Evolutionary conservation across 2,113 vertebrate genomes (phyloP), one percentile per base, ranked within the genome.

Genomic region (Sterna hirundo): DNA sequence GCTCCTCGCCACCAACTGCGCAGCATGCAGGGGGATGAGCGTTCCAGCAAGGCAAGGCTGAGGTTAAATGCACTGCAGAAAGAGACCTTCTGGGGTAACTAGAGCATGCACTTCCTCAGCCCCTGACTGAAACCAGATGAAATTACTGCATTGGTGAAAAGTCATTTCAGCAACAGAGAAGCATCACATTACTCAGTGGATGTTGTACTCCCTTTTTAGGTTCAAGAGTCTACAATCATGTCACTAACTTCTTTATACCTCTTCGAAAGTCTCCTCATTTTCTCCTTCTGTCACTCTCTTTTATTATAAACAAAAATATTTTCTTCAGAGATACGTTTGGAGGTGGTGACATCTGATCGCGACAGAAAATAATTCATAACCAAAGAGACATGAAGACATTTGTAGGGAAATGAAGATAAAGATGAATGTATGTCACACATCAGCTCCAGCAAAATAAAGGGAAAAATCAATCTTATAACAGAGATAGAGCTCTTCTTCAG

Each of bases 331-430:
- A 68, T 30, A 40, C 5, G 19, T 78, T 84, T 87, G 62, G n/a
- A 94, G 58, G 15, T 15, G 26, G 15, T 78, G 76, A 80, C 74
- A 86, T 34, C 42, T 38, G 16, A 83, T 90, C 40, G 6, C 23
- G 38, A 51, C 11, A 72, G 51, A 71, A 86, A 49, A 94, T 70
- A 42, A 54, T 60, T 76, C 86, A 72, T n/a, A 54, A 12, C 9
- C 6, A 2, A 85, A 91, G 25, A 61, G 52, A 42, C 61, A 80
- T 75, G 66, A 78, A 90, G 29, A 51, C 7, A 57, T 96, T 95
- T 80, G 52, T 47, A 91, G n/a, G 47, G 69, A 92, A 90, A 27
- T 47, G 15, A 69, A 96, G 76, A 81, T 74, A 86, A 96, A 70
- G 61, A 36, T 80, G 42, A 90, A 87, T 78, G 17, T 86, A 32